These are phyloP conservation scores for Clinocottus analis DNA, from an alignment of 2,113 vertebrate genomes.

Conservation along the genomic window DNA sequence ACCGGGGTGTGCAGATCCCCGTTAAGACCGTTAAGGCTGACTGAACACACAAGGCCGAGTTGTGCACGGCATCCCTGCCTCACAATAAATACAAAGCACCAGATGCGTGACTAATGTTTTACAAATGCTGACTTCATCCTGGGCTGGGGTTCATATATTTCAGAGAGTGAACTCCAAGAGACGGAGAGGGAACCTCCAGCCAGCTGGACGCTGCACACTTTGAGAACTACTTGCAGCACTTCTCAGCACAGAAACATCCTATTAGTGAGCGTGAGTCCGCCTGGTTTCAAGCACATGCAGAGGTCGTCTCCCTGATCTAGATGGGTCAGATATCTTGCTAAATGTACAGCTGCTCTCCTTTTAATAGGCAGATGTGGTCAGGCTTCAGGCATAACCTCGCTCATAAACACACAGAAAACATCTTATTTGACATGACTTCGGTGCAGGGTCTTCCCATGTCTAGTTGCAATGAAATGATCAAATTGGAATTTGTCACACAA, in stretches of 20 bases:
- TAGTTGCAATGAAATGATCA: not conserved
- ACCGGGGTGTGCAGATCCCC: conserved; percentile 6
- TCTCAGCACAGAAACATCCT: conserved; percentile 26
- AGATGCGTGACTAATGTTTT: conserved; percentile 54
- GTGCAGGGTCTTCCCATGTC: not conserved
- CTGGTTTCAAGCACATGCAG: conserved; percentile 29
- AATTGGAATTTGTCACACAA: not conserved
- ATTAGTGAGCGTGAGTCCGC: conserved; percentile 14
- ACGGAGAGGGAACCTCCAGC: conserved; percentile 53
- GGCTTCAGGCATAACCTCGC: not conserved
- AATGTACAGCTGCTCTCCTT: conserved; percentile 34
- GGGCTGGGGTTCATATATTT: conserved; percentile 28
- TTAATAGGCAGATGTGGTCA: conserved; percentile 12
- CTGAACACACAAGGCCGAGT: not conserved
- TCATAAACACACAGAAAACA: not conserved
- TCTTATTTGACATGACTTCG: not conserved
- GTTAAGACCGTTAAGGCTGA: not conserved
- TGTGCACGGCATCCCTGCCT: conserved; percentile 4
- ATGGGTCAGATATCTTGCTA: conserved; percentile 25
- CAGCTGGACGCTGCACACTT: conserved; percentile 57
- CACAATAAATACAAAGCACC: conserved; percentile 42
- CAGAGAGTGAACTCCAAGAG: conserved; percentile 25
- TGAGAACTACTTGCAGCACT: conserved; percentile 25
- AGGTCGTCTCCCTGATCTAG: conserved; percentile 16
- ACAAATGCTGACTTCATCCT: conserved; percentile 51